Evolutionary conservation across 2,888 invertebrate species (phyloP), one percentile per base, ranked within the genome.

Genomic region (Ferdinandea cuprea): DNA sequence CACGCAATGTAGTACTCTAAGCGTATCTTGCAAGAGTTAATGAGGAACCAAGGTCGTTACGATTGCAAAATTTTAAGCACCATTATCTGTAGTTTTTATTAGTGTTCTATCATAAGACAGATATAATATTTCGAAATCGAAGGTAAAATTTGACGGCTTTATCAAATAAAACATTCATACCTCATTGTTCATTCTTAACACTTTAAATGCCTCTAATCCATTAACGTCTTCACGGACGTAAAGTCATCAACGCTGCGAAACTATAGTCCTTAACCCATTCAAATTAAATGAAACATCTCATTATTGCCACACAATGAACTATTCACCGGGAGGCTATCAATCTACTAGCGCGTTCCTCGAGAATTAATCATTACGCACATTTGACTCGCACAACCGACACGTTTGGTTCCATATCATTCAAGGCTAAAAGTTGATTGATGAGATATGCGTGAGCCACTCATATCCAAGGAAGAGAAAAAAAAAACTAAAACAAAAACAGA

Each of bases 381-480:
- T 28, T n/a, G n/a, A n/a, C n/a, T 21, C 9, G 13, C 4, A 52
- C n/a, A n/a, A n/a, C n/a, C n/a, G n/a, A 40, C 50, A 40, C 19
- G 28, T 48, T 32, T 58, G 46, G 4, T 37, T 59, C 42, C 44
- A 54, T 54, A n/a, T 63, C 35, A n/a, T 25, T 65, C 63, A 58
- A 11, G 50, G 61, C 58, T 21, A 46, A 46, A 30, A 15, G 32
- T 32, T 78, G 78, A 83, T 83, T 83, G 61, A 83, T 83, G 78
- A 50, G 32, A 7, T 68, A 52, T 37, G 72, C 73, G 72, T 78
- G 78, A 58, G 48, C 44, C 61, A 25, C n/a, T 50, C 19, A 25
- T 40, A 46, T 32, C n/a, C n/a, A n/a, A n/a, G n/a, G n/a, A n/a
- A n/a, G n/a, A n/a, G n/a, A n/a, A n/a, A n/a, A n/a, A n/a, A n/a